These are phyloP conservation scores for Tinea semifulvella DNA, from an alignment of 2,888 invertebrate species.

Conservation along the genomic window DNA sequence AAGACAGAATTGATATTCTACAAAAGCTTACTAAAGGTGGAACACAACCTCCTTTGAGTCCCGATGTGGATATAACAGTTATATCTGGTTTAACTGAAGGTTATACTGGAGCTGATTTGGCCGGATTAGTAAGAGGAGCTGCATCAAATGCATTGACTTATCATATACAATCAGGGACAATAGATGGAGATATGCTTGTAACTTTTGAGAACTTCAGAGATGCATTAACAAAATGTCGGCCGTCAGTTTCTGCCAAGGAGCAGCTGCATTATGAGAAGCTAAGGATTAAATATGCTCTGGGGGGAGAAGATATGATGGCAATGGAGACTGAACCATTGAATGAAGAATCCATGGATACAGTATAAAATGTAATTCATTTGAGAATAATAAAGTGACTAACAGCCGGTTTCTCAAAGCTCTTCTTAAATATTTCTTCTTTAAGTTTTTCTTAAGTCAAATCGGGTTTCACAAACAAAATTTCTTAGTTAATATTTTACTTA, in stretches of 20 bases:
- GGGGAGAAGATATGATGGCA: constrained; percentile 61
- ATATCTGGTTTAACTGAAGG: constrained; percentile 78
- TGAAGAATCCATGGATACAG: constrained; percentile 62
- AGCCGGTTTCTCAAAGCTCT: too few relatives aligned
- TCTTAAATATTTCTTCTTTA: too few relatives aligned
- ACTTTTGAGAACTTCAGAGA: constrained; percentile 75
- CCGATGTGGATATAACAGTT: constrained; percentile 78
- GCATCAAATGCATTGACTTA: constrained; percentile 83
- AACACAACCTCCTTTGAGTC: constrained; percentile 76
- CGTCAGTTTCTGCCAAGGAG: constrained; percentile 87
- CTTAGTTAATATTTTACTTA: too few relatives aligned
- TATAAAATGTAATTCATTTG: constrained; percentile 30
- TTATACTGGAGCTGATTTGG: constrained; percentile 94
- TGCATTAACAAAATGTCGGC: constrained; percentile 82
- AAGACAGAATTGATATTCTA: constrained; percentile 88
- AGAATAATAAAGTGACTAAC: background rate
- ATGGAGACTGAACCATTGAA: constrained; percentile 62
- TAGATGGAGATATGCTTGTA: constrained; percentile 69
- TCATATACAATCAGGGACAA: constrained; percentile 67
- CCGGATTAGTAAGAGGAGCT: constrained; percentile 89
- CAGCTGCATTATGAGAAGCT: constrained; percentile 80
- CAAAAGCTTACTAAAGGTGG: constrained; percentile 90
- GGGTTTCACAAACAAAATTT: too few relatives aligned
- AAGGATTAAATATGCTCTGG: constrained; percentile 71
- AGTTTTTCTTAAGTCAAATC: too few relatives aligned